Evolutionary conservation across 2,888 invertebrate genomes (phyloP).

Genomic region (Acanthosepion esculentum): DNA sequence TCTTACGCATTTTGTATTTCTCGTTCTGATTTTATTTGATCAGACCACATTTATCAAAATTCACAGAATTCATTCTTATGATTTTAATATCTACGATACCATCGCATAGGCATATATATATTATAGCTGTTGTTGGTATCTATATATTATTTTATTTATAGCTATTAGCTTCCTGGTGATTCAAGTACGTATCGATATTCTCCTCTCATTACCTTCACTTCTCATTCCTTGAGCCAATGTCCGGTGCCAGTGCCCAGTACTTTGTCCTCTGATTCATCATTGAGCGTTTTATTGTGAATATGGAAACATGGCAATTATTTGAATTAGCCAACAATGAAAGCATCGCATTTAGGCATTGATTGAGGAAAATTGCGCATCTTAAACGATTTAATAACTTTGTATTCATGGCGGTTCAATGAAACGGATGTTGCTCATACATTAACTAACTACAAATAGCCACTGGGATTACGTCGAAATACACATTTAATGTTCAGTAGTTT

Average conservation of each 20-base stretch:
- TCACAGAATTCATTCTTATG: no score
- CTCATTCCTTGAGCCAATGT: background rate
- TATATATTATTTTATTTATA: background rate
- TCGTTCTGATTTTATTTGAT: no score
- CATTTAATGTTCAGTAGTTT: no score
- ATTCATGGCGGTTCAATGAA: background rate
- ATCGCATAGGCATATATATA: no score
- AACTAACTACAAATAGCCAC: background rate
- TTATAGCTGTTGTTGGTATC: no score
- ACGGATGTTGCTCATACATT: background rate
- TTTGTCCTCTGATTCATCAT: background rate
- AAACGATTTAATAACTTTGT: conserved; percentile 1
- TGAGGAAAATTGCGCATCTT: conserved; percentile 12
- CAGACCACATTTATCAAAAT: no score
- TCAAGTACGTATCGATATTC: background rate
- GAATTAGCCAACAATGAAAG: background rate
- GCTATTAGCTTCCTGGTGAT: background rate
- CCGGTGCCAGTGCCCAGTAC: background rate
- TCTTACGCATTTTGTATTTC: no score
- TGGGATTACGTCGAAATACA: no score
- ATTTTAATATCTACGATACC: no score
- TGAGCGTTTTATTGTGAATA: background rate
- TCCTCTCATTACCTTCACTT: background rate
- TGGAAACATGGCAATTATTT: background rate
- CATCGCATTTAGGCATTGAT: background rate